phyloP scores from a whole-genome alignment of 1,140 invertebrate genomes.

The Chionoecetes opilio region DNA sequence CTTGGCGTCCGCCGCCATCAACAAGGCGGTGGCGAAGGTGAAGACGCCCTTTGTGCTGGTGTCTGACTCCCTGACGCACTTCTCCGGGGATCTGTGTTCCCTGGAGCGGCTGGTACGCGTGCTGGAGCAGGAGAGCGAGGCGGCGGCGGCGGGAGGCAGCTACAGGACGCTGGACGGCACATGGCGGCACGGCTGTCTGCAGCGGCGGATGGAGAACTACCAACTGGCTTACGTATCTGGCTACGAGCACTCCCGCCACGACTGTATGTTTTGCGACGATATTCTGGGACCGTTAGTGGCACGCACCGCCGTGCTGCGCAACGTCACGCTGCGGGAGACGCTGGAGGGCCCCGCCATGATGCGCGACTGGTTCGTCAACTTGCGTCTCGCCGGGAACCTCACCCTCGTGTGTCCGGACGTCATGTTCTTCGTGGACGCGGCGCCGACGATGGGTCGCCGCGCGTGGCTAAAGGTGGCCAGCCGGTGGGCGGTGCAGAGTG shows the following conservation, averaged over 20 bases:
- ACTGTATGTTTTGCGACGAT: constrained; percentile 83
- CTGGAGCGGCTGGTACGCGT: constrained; percentile 82
- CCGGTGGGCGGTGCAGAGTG: constrained; percentile 80
- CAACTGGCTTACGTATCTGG: constrained; percentile 82
- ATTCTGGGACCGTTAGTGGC: constrained; percentile 82
- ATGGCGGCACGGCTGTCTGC: constrained; percentile 83
- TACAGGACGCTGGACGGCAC: constrained; percentile 81
- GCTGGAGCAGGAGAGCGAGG: constrained; percentile 73
- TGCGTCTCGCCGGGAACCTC: constrained; percentile 74
- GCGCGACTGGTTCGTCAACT: constrained; percentile 82
- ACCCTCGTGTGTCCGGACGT: constrained; percentile 82
- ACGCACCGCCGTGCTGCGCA: constrained; percentile 73
- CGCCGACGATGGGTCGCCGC: constrained; percentile 35
- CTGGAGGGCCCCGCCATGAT: constrained; percentile 79
- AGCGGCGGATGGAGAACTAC: constrained; percentile 82
- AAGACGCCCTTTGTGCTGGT: constrained; percentile 82
- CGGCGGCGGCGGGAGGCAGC: constrained; percentile 82
- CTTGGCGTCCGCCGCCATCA: constrained; percentile 71
- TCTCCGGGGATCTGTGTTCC: constrained; percentile 79
- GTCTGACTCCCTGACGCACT: constrained; percentile 81
- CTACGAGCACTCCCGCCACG: constrained; percentile 82
- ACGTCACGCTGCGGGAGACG: constrained; percentile 79
- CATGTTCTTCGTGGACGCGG: constrained; percentile 82
- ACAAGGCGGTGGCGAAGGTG: constrained; percentile 78
- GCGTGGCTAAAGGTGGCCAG: constrained; percentile 76